Evolutionary conservation across 2,113 vertebrate species (phyloP).

Genomic region (Hippocampus abdominalis): DNA sequence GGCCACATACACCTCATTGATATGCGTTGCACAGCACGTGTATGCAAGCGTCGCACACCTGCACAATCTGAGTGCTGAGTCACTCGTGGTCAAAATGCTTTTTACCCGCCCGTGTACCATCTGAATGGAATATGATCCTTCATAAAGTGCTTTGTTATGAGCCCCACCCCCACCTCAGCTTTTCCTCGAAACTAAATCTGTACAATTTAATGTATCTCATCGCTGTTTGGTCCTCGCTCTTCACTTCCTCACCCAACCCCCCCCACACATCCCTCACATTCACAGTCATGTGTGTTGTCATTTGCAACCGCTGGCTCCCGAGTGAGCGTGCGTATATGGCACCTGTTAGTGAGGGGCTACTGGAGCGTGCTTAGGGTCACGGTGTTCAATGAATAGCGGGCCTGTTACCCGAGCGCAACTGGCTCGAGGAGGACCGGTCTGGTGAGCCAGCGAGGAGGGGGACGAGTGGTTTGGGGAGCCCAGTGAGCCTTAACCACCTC

Average conservation of each 20-base stretch:
- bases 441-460: conserved; percentile 42
- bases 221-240: conserved; percentile 17
- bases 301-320: conserved; percentile 20
- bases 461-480: conserved; percentile 54
- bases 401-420: conserved; percentile 62
- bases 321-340: conserved; percentile 30
- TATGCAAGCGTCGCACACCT: conserved; percentile 54
- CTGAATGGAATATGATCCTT: conserved; percentile 70
- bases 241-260: conserved; percentile 10
- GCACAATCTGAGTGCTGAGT: conserved; percentile 64
- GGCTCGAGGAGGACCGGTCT: conserved; percentile 35
- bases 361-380: conserved; percentile 57
- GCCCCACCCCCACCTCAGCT: conserved; percentile 46
- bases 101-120: conserved; percentile 60
- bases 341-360: conserved; percentile 61
- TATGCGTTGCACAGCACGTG: conserved; percentile 54
- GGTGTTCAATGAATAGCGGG: conserved; percentile 66
- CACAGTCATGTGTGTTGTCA: conserved; percentile 37
- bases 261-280: conserved; percentile 2
- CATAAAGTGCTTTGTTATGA: conserved; percentile 64
- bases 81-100: conserved; percentile 67
- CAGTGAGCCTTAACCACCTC: conserved; percentile 70
- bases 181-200: conserved; percentile 55
- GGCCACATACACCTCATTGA: conserved; percentile 54
- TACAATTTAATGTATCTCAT: conserved; percentile 10